Conservation (phyloP, 2,888 invertebrate genomes). For the Sphaerophoria taeniata region DNA sequence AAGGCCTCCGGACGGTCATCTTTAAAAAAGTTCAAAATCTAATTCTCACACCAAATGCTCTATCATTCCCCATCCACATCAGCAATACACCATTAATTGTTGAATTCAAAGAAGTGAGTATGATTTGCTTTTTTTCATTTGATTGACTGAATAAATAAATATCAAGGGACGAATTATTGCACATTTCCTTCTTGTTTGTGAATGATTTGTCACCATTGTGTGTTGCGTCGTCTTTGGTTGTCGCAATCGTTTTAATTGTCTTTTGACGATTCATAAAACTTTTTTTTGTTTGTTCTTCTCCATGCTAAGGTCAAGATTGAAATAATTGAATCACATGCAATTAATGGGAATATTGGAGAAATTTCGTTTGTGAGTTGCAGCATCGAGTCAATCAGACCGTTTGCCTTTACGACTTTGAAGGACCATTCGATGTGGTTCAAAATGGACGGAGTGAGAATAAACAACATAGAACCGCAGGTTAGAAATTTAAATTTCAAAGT, state of each 20-base stretch:
- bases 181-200: constrained; percentile 39
- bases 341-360: constrained; percentile 89
- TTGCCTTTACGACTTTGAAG: constrained; percentile 89
- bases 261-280: constrained; percentile 1
- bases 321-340: constrained; percentile 85
- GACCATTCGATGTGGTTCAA: constrained; percentile 86
- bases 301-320: constrained; percentile 82
- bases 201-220: constrained; percentile 46
- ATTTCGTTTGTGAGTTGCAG: constrained; percentile 86
- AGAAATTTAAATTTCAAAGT: constrained; percentile 75
- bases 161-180: constrained; percentile 19
- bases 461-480: constrained; percentile 84
- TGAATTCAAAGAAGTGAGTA: constrained; percentile 80
- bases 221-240: neutral
- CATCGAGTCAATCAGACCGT: constrained; percentile 87
- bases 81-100: constrained; percentile 80
- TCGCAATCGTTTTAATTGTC: neutral
- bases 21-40: constrained; percentile 86
- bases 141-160: neutral
- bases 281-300: constrained; percentile 26
- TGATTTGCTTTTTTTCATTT: neutral
- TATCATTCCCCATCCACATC: constrained; percentile 85
- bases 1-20: constrained; percentile 86
- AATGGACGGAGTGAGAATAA: constrained; percentile 85
- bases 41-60: constrained; percentile 85